Base-by-base conservation (phyloP, 2,888 invertebrate genomes). In the Frankliniella fusca region DNA sequence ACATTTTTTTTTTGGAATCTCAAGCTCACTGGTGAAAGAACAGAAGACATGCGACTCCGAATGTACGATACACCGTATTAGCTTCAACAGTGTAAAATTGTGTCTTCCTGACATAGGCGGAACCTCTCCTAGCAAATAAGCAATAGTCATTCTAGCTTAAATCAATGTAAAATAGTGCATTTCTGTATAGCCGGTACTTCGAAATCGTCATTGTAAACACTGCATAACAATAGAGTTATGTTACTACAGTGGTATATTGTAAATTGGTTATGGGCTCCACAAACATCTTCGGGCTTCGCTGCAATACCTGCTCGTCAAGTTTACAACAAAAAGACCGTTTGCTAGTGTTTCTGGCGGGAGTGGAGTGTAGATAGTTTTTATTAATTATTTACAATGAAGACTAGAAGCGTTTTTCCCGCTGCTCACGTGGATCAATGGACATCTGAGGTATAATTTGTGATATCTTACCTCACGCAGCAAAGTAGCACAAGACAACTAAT, bases 351-450 rank as follows among this genome's bases (percentile, higher is more conserved):
- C 27, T 27, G 10, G 23, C 5, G 23, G 27, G 12, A 76, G 70
- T 27, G 70, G 70, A 27, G 12, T 76, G 70, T 76, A 76, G 70
- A 27, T 76, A 76, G 70, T 27, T 1, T 38, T 38, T 38, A 38
- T 38, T 76, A 27, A 76, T 76, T 27, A 8, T 76, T 23, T 76
- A 23, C 70, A 76, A 76, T 12, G 70, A 76, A 76, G 70, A 76
- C 23, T 76, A 76, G 70, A 76, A 23, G 70, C 70, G 70, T 76
- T 76, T 23, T 27, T 76, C 70, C 70, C 23, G 70, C 70, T 76
- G 70, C 70, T 27, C 70, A 11, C 70, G 27, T 27, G 70, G 70
- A 76, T 76, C 70, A 23, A 23, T 76, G 23, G 70, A 76, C 70
- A 12, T 76, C 61, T 23, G 70, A 76, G 70, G 70, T 76, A 76